A percentile compares a stretch with the other conserved stretches of the same genome.
Conservation (phyloP, 2,113 vertebrate species). For the Phasianus colchicus region DNA sequence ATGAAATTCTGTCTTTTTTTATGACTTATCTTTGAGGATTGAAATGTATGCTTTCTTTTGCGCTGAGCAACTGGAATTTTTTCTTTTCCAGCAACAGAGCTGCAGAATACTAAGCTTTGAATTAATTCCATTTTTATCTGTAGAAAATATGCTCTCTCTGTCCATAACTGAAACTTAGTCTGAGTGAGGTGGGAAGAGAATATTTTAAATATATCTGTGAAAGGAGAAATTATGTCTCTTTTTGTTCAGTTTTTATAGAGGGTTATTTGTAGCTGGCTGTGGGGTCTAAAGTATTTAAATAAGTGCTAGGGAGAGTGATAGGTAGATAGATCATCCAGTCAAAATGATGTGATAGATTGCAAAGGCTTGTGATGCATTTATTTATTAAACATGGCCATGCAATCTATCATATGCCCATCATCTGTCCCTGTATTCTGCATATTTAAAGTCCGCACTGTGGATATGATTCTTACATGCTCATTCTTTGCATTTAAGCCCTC, state of each 20-base stretch:
- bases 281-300: not conserved
- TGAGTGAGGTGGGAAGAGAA: not conserved
- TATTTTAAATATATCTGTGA: not conserved
- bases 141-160: not conserved
- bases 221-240: not conserved
- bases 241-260: not conserved
- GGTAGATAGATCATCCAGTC: not conserved
- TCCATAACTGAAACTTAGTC: not conserved
- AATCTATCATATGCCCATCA: not conserved
- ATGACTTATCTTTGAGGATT: not conserved
- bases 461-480: not conserved
- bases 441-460: not conserved
- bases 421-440: not conserved
- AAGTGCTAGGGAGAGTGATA: not conserved
- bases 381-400: not conserved
- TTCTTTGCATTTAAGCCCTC: not conserved
- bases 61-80: not conserved
- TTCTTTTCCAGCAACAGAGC: not conserved
- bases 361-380: not conserved
- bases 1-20: not conserved
- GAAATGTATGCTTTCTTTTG: not conserved
- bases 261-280: not conserved
- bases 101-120: not conserved
- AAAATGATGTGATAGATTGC: not conserved
- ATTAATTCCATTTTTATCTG: conserved; percentile 11